phyloP scores from a whole-genome alignment of 2,888 invertebrate species.

The Apotomis betuletana region DNA sequence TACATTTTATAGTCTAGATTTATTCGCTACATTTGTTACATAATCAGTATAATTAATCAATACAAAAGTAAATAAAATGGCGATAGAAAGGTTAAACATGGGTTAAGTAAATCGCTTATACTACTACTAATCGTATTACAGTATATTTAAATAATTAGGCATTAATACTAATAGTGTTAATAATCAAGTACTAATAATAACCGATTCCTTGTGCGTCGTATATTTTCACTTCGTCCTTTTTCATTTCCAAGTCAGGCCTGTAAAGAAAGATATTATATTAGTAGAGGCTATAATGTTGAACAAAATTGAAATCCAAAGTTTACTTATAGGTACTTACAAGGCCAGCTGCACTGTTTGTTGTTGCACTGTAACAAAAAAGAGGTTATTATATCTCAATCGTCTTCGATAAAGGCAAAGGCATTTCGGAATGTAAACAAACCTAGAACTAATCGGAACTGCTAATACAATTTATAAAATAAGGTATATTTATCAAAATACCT shows the following conservation, averaged over 20 bases:
- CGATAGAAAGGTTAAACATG: slow-evolving; percentile 30
- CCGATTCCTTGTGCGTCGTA: slow-evolving; percentile 69
- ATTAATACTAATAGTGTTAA: neutral
- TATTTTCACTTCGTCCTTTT: slow-evolving; percentile 74
- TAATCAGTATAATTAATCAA: slow-evolving; percentile 7
- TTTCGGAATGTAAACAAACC: no score
- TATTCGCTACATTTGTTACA: slow-evolving; percentile 9
- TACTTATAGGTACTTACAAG: slow-evolving; percentile 63
- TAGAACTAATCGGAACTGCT: no score
- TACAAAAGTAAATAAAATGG: slow-evolving; percentile 38
- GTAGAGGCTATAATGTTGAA: slow-evolving; percentile 5
- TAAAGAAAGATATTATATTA: slow-evolving; percentile 46
- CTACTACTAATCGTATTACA: slow-evolving; percentile 12
- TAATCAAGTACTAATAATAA: slow-evolving; percentile 58
- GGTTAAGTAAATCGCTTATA: slow-evolving; percentile 9
- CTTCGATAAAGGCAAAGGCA: no score
- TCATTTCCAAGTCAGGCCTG: slow-evolving; percentile 71
- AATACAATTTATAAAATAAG: no score
- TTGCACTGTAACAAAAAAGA: slow-evolving; percentile 65
- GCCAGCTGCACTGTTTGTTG: slow-evolving; percentile 72
- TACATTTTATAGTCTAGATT: neutral
- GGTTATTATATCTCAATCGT: slow-evolving; percentile 19
- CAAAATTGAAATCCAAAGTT: neutral
- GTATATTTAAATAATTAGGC: neutral
- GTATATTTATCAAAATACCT: no score